These are phyloP conservation scores for Buathra laborator DNA, from an alignment of 2,888 invertebrate genomes.

Conservation along the genomic window DNA sequence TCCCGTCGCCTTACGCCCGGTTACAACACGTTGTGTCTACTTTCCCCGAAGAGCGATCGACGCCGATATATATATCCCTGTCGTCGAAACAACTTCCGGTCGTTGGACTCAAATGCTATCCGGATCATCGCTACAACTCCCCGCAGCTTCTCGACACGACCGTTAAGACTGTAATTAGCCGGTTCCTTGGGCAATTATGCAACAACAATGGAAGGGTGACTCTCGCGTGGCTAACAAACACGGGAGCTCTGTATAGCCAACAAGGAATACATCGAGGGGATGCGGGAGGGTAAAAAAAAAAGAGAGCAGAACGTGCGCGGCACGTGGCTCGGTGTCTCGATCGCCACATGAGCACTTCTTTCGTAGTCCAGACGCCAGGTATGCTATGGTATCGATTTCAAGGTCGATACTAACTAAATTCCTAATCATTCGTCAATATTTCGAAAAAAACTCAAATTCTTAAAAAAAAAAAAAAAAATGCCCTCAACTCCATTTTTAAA, in stretches of 20 bases:
- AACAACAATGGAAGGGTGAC: conserved; percentile 52
- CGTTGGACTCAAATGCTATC: conserved; percentile 36
- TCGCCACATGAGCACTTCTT: conserved; percentile 12
- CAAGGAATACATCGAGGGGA: conserved; percentile 65
- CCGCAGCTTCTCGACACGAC: conserved; percentile 35
- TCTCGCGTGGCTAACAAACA: conserved; percentile 72
- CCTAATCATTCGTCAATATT: background rate
- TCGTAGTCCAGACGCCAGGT: conserved; percentile 1
- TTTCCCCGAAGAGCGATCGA: conserved; percentile 17
- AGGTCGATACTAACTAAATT: conserved; percentile 23
- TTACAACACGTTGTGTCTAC: background rate
- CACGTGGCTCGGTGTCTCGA: conserved; percentile 35
- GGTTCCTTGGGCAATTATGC: conserved; percentile 68
- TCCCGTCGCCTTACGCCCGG: background rate
- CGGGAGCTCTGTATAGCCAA: conserved; percentile 40
- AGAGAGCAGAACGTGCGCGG: background rate
- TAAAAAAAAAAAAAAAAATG: background rate
- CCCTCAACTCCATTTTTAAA: background rate
- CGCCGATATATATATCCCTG: background rate
- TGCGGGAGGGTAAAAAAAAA: conserved; percentile 1
- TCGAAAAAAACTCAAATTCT: background rate
- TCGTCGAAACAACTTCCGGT: conserved; percentile 57
- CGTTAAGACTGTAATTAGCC: conserved; percentile 63
- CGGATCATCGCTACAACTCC: conserved; percentile 47
- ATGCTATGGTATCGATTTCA: conserved; percentile 14